Conservation (phyloP, 2,113 vertebrate genomes). For the Australoheros scitulus region DNA sequence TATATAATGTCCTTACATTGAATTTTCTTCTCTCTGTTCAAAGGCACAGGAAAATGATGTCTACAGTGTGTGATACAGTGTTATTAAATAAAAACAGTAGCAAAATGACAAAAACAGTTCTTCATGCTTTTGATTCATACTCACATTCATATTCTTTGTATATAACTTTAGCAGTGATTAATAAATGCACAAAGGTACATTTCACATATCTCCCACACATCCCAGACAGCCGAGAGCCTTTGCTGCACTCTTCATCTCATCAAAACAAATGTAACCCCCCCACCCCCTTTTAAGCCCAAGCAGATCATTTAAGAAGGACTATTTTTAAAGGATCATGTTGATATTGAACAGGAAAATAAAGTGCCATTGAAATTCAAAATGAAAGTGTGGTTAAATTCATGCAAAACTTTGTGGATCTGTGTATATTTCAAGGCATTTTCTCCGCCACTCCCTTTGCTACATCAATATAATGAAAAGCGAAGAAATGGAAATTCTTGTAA, state of each 20-base stretch:
- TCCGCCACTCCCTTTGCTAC: neutral
- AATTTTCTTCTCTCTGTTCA: neutral
- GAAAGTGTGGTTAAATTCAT: slow-evolving; percentile 5
- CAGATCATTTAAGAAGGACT: slow-evolving; percentile 3
- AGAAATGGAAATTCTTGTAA: slow-evolving; percentile 50
- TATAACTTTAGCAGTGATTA: neutral
- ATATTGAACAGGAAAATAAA: slow-evolving; percentile 8
- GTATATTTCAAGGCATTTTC: slow-evolving; percentile 18
- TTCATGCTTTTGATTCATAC: neutral
- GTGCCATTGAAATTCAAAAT: slow-evolving; percentile 16
- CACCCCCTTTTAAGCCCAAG: neutral
- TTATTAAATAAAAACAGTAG: neutral
- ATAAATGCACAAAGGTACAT: neutral
- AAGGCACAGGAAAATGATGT: neutral
- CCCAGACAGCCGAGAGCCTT: neutral
- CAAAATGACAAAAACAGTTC: neutral
- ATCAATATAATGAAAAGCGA: slow-evolving; percentile 28
- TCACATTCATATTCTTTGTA: neutral
- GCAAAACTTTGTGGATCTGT: neutral
- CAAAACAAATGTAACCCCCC: neutral
- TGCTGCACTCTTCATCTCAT: neutral
- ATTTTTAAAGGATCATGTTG: neutral
- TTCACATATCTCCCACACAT: neutral
- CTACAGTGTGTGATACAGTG: neutral
- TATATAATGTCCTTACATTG: neutral